Percentiles rank a stretch among this genome's conserved stretches.
Conservation (phyloP, 2,797 vertebrate species). For the Kryptolebias ocellatus region DNA sequence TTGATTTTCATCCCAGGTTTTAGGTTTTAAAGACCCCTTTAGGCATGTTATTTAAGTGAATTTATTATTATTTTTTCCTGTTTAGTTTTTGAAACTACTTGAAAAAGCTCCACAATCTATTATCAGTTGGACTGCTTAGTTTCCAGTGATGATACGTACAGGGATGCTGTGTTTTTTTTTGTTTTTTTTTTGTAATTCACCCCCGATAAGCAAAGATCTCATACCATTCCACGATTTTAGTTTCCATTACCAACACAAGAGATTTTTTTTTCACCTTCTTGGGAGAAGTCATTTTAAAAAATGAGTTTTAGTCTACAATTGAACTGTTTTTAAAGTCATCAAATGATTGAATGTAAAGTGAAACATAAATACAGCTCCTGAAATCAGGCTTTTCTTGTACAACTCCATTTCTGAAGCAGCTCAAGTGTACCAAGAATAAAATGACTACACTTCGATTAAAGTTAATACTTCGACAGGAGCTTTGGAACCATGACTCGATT, state of each 20-base stretch:
- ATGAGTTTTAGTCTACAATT: slow-evolving; percentile 15
- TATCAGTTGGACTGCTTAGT: slow-evolving; percentile 40
- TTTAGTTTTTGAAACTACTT: slow-evolving; percentile 61
- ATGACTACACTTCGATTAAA: slow-evolving; percentile 5
- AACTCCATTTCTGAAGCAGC: slow-evolving; percentile 24
- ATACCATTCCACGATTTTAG: slow-evolving; percentile 68
- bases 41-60: slow-evolving; percentile 45
- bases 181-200: slow-evolving; percentile 35
- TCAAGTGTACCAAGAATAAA: slow-evolving; percentile 21
- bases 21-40: slow-evolving; percentile 44
- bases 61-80: background rate
- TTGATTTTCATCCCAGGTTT: slow-evolving; percentile 58
- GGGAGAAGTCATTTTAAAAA: background rate
- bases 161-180: slow-evolving; percentile 44
- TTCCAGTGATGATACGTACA: slow-evolving; percentile 48
- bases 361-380: background rate
- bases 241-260: slow-evolving; percentile 34
- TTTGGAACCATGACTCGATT: slow-evolving; percentile 27
- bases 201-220: slow-evolving; percentile 32
- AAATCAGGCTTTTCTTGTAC: slow-evolving; percentile 34
- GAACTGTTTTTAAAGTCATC: slow-evolving; percentile 12
- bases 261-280: no score
- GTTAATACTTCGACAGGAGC: slow-evolving; percentile 5
- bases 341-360: slow-evolving; percentile 39
- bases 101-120: slow-evolving; percentile 55